A percentile compares a stretch with the other conserved stretches of the same genome.
These are phyloP conservation scores for Neoitamus cyanurus DNA, from an alignment of 2,888 invertebrate species.

Conservation along the genomic window DNA sequence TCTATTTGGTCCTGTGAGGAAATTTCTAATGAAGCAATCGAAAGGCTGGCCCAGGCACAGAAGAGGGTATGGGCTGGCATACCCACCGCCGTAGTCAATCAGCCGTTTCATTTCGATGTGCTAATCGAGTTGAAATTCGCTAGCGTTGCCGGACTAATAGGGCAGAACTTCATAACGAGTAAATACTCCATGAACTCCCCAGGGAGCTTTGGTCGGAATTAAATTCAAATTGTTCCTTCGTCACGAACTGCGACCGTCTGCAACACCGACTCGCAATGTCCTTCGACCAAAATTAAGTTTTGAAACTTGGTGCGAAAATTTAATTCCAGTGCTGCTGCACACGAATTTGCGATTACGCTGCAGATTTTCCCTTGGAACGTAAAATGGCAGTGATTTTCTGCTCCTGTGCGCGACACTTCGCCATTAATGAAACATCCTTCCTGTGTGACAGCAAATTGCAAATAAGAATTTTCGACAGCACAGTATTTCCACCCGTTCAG, in stretches of 20 bases:
- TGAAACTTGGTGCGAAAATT: slow-evolving; percentile 21
- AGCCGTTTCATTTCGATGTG: slow-evolving; percentile 33
- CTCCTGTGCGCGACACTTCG: slow-evolving; percentile 4
- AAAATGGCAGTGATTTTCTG: slow-evolving; percentile 3
- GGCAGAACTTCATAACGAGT: slow-evolving; percentile 34
- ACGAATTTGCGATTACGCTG: slow-evolving; percentile 21
- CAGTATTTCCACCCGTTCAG: neutral
- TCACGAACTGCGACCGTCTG: neutral
- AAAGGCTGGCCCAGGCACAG: neutral
- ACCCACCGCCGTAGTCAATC: slow-evolving; percentile 18
- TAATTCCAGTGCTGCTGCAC: slow-evolving; percentile 10
- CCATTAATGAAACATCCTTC: slow-evolving; percentile 21
- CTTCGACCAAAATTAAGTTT: slow-evolving; percentile 15
- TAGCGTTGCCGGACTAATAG: slow-evolving; percentile 28
- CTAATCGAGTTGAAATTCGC: slow-evolving; percentile 41
- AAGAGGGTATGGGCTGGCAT: neutral
- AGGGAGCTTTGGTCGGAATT: neutral
- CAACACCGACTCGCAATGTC: neutral
- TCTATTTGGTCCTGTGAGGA: slow-evolving; percentile 13
- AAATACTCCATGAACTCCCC: slow-evolving; percentile 14
- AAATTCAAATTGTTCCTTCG: slow-evolving; percentile 28
- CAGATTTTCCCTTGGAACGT: neutral
- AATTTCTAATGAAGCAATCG: slow-evolving; percentile 38
- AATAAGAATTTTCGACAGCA: slow-evolving; percentile 30
- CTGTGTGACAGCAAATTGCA: neutral